Evolutionary conservation across 2,113 vertebrate species (phyloP).

Genomic region (Rhabdomys dilectus): DNA sequence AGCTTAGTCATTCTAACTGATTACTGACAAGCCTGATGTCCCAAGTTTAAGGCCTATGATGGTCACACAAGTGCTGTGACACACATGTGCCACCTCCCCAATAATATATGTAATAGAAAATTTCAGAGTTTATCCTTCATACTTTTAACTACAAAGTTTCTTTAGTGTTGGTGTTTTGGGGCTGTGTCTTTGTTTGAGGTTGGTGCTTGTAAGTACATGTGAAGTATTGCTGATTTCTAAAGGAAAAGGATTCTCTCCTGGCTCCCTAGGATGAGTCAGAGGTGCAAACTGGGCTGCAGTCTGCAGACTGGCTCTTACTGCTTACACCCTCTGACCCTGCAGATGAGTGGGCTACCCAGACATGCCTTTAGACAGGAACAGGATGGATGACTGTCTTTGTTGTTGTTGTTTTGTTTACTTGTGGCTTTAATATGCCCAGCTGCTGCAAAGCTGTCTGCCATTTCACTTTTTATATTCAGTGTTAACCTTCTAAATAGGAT

Average conservation of each 20-base stretch:
- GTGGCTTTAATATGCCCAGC: neutral
- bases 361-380: neutral
- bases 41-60: neutral
- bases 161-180: neutral
- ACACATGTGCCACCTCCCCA: neutral
- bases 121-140: slow-evolving; percentile 13
- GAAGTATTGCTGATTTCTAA: neutral
- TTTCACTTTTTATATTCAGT: neutral
- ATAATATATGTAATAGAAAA: neutral
- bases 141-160: neutral
- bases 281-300: neutral
- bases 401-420: neutral
- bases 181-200: neutral
- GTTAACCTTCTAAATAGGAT: neutral
- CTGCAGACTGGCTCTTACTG: neutral
- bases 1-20: neutral
- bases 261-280: neutral
- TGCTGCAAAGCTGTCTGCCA: neutral
- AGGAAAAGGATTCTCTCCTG: neutral
- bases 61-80: neutral
- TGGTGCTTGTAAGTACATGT: neutral
- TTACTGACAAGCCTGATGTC: neutral
- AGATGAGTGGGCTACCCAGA: neutral
- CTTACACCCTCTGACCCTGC: neutral
- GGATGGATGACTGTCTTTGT: neutral